Evolutionary conservation across 2,113 vertebrate species (phyloP), one percentile per base, ranked within the genome.

Genomic region (Dromaius novaehollandiae): DNA sequence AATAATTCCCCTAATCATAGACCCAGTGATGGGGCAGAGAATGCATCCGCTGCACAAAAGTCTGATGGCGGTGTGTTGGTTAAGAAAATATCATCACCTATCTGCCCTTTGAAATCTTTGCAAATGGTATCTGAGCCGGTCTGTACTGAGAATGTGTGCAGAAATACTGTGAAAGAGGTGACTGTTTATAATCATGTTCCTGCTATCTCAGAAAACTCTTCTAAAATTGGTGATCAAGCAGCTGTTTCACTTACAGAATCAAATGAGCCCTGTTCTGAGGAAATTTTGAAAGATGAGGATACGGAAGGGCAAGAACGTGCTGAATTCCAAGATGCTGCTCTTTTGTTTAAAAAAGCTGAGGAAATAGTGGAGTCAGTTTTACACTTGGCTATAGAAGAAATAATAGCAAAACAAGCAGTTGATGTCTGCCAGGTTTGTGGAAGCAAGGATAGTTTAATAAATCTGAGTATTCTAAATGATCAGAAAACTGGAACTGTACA

Each of bases 341-440:
- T 55, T 87, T 91, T 98, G 58, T 61, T 95, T 76, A 89, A 92
- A 91, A 98, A 97, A 87, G 98, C 97, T 84, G 96, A 96, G 75
- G 96, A 95, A 65, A 90, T 98, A 61, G 94, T 96, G 88, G 60
- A 84, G 60, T 96, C 86, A 2, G 94, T 97, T 95, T 97, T 98
- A 58, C 84, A 80, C 85, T 97, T 97, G 84, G 97, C 96, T 68
- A 65, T 87, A 82, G 95, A 98, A 96, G 98, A 98, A 91, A 82
- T 98, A 75, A 95, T 84, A 94, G 92, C 94, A 79, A 96, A 94
- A 70, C 79, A 74, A 56, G 74, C 63, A 30, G 40, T 87, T 63
- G 80, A 79, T 89, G 66, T 86, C 61, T 96, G 66, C 84, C 96
- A 92, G 68, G 79, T 69, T 87, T 94, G 53, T 88, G 84, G 40